Conservation (phyloP, 2,888 invertebrate genomes). For the Pseudococcus longispinus region DNA sequence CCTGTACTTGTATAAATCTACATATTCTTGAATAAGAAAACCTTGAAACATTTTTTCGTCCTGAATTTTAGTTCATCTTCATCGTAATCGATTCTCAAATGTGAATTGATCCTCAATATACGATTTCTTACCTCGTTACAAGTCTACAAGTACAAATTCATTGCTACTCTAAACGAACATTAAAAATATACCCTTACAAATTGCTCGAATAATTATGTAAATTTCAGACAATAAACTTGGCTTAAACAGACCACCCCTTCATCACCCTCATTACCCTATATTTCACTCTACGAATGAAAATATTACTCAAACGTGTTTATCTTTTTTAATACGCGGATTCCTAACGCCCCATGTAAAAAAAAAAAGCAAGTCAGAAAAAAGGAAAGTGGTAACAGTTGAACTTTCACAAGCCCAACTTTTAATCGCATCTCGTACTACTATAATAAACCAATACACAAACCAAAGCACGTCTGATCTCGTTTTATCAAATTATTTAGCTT, state of each 20-base stretch:
- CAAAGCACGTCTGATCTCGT: constrained; percentile 29
- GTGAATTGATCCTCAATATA: not conserved
- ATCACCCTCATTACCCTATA: not conserved
- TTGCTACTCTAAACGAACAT: not conserved
- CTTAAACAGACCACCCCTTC: not conserved
- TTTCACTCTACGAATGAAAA: not conserved
- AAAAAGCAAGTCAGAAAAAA: not conserved
- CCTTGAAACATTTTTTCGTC: too few species aligned
- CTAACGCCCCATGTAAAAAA: not conserved
- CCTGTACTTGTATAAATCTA: too few species aligned
- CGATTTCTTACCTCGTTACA: not conserved
- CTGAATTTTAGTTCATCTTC: too few species aligned
- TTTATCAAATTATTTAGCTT: constrained; percentile 33
- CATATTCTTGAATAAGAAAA: too few species aligned
- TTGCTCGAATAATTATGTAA: not conserved
- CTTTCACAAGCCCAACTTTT: not conserved
- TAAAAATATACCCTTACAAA: not conserved
- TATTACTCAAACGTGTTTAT: constrained; percentile 28
- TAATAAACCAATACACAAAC: constrained; percentile 26
- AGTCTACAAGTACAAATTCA: not conserved
- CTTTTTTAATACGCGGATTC: not conserved
- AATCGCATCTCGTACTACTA: not conserved
- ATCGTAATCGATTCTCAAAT: not conserved
- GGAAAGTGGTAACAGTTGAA: constrained; percentile 35
- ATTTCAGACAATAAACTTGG: not conserved